Percentiles rank a stretch among this genome's conserved stretches.
Conservation (phyloP, 2,113 vertebrate genomes). For the Oriolus oriolus region DNA sequence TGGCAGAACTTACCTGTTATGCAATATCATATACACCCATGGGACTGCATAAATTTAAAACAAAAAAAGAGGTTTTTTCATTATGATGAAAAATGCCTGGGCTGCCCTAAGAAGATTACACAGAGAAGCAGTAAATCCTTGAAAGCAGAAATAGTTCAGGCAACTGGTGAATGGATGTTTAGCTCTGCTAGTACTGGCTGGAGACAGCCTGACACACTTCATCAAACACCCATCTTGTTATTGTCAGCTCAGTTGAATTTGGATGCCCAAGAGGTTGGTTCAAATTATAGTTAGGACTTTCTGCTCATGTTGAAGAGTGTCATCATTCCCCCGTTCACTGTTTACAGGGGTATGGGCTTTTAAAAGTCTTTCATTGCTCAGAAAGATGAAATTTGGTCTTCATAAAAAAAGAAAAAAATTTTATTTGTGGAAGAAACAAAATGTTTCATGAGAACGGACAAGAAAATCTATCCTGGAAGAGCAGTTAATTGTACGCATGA, state of each 20-base stretch:
- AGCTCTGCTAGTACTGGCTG: background rate
- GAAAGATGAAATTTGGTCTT: background rate
- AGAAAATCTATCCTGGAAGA: background rate
- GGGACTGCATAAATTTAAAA: background rate
- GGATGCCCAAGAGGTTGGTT: background rate
- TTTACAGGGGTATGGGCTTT: background rate
- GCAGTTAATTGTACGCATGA: background rate
- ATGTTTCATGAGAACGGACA: background rate
- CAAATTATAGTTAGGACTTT: background rate
- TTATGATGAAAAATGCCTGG: background rate
- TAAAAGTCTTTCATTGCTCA: background rate
- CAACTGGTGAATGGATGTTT: background rate
- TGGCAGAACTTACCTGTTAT: background rate
- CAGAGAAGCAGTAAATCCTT: background rate
- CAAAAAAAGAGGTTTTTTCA: background rate
- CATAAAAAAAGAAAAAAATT: background rate
- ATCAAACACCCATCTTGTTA: background rate
- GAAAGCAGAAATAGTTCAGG: background rate
- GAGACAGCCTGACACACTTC: background rate
- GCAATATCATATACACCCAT: background rate
- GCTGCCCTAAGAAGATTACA: background rate
- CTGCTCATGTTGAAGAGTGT: background rate
- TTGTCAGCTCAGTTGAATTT: background rate
- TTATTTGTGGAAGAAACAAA: background rate
- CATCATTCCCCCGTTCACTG: background rate